Base-by-base conservation (phyloP, 2,888 invertebrate species). In the Hydropsyche betteni region DNA sequence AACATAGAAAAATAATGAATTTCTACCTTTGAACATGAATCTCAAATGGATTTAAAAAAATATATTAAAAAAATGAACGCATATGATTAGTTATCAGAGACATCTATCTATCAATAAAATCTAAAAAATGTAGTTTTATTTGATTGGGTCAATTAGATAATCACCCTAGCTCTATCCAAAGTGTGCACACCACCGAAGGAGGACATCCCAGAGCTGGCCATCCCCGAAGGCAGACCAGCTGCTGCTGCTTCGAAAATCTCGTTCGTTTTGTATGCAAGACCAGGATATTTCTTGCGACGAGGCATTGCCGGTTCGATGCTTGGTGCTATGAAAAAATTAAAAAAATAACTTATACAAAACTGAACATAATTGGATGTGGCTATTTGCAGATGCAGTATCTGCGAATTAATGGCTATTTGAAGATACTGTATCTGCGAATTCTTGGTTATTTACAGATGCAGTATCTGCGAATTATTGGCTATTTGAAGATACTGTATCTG, bases 261-360 rank as follows among this genome's bases (percentile, higher is more conserved):
- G 87, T 94, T 94, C 83, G 93, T 92, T 86, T 92, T 92, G 89
- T 95, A 94, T 82, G 95, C 94, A 83, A 94, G 89, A 81, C 94
- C 94, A 69, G 95, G 95, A 84, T 94, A 94, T 88, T 95, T 95
- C 90, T 94, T 95, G 84, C 94, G 91, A 80, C 95, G 90, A 80
- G 94, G 94, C 87, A 95, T 90, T 79, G 94, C 93, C 81, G 94
- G 94, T 86, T 95, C 95, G 88, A 93, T 90, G 76, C 89, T 89
- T 80, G 88, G 81, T 80, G 84, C 85, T 85, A 76, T 73, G 77
- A 53, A 38, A 38, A 74, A 44, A 75, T 14, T 5, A 55, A 51
- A 69, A 16, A 34, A 64, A 64, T 3, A 14, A 55, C 5, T 44
- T 55, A 55, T 44, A 1, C 5, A 12, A n/a, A n/a, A n/a, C n/a